These are phyloP conservation scores for Cololabis saira DNA, from an alignment of 2,113 vertebrate species.

Conservation along the genomic window DNA sequence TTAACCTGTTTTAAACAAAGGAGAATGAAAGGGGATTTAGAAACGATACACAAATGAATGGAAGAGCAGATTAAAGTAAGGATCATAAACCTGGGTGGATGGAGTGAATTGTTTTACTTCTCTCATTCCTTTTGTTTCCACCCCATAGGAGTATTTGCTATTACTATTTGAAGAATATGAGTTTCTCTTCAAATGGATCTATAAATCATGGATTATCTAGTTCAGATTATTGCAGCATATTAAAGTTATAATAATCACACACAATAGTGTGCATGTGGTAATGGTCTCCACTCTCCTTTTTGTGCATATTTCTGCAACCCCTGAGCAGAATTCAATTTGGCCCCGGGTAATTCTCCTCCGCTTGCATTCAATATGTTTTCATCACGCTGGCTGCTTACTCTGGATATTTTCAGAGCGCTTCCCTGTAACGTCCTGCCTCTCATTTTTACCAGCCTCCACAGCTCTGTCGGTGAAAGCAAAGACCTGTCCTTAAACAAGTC, in stretches of 20 bases:
- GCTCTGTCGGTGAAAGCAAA: conserved; percentile 52
- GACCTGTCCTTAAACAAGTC: conserved; percentile 59
- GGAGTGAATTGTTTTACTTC: conserved; percentile 11
- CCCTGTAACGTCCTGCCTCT: not conserved
- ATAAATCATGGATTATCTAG: conserved; percentile 18
- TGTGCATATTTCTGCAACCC: conserved; percentile 42
- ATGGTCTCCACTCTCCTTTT: conserved; percentile 9
- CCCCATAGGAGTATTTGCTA: not conserved
- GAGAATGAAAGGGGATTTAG: conserved; percentile 58
- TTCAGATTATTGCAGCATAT: conserved; percentile 23
- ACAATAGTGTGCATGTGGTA: conserved; percentile 10
- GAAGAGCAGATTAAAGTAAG: conserved; percentile 10
- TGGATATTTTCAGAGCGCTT: conserved; percentile 45
- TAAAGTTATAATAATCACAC: conserved; percentile 13
- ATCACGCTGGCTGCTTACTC: conserved; percentile 63
- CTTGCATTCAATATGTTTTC: conserved; percentile 66
- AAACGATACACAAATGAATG: conserved; percentile 22
- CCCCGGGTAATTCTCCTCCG: conserved; percentile 52
- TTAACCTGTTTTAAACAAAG: no score
- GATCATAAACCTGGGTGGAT: conserved; percentile 31
- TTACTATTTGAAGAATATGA: conserved; percentile 29
- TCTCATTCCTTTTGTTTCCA: conserved; percentile 27
- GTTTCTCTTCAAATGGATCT: conserved; percentile 26
- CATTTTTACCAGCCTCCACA: not conserved
- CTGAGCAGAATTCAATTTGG: conserved; percentile 65